Conservation (phyloP, 1,140 invertebrate species). For the Drosophila dunni region DNA sequence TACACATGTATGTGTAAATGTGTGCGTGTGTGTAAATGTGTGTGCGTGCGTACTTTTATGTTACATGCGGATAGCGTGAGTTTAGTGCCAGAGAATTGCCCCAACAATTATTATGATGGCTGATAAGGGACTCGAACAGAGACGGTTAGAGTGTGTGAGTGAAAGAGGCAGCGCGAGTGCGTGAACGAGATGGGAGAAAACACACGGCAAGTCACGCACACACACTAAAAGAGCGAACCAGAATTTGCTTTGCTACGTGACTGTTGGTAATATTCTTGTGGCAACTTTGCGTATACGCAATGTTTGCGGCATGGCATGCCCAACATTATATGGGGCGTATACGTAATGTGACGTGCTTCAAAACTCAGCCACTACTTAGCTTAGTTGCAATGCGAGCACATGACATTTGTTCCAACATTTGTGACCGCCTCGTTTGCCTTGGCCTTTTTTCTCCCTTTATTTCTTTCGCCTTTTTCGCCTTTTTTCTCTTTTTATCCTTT, state of each 20-base stretch:
- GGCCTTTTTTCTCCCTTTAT: conserved; percentile 21
- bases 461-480: neutral
- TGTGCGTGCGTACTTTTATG: conserved; percentile 15
- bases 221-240: conserved; percentile 43
- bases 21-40: neutral
- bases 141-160: neutral
- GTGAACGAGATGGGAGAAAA: conserved; percentile 1
- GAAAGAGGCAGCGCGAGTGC: neutral
- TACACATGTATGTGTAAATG: neutral
- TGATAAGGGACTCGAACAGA: conserved; percentile 55
- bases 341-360: conserved; percentile 45
- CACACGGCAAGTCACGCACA: conserved; percentile 49
- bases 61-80: conserved; percentile 31
- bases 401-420: conserved; percentile 51
- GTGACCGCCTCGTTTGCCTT: conserved; percentile 44
- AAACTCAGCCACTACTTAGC: conserved; percentile 39
- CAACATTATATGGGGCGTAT: conserved; percentile 37
- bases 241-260: conserved; percentile 72
- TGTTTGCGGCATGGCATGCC: conserved; percentile 18
- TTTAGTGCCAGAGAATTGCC: conserved; percentile 68
- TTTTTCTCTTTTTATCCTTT: neutral
- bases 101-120: conserved; percentile 76
- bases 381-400: conserved; percentile 43
- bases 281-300: conserved; percentile 34
- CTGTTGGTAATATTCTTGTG: conserved; percentile 66